Evolutionary conservation across 2,888 invertebrate species (phyloP).

Genomic region (Apamea anceps): DNA sequence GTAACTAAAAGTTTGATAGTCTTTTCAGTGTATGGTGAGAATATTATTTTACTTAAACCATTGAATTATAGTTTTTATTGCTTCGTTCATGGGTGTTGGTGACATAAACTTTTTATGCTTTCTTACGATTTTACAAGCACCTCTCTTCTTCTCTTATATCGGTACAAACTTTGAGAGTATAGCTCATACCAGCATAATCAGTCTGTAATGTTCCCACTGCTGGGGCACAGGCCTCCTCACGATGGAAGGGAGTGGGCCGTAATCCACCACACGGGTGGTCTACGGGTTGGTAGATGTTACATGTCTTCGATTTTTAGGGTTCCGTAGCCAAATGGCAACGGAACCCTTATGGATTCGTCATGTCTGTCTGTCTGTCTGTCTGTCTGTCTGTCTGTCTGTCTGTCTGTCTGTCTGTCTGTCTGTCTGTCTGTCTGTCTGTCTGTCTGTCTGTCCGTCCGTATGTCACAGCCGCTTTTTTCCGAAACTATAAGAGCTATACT

Average conservation of each 20-base stretch:
- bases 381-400: no score
- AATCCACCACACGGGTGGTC: neutral
- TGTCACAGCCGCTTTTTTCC: no score
- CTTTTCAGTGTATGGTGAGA: neutral
- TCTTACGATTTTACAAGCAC: neutral
- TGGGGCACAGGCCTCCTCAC: neutral
- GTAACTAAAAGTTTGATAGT: slow-evolving; percentile 14
- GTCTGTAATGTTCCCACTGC: no score
- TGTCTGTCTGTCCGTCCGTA: no score
- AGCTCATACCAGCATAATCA: neutral
- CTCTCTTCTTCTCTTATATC: neutral
- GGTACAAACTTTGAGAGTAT: neutral
- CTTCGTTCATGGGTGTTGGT: neutral
- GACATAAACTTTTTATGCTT: neutral
- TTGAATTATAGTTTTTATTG: slow-evolving; percentile 11
- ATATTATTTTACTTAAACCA: slow-evolving; percentile 15
- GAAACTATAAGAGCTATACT: no score
- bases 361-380: no score
- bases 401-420: no score
- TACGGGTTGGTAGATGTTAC: no score
- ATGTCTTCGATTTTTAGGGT: neutral
- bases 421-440: no score
- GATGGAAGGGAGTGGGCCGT: neutral
- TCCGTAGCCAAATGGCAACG: no score
- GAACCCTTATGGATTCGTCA: no score